Base-by-base conservation (phyloP, 2,888 invertebrate species). In the Blera fallax region DNA sequence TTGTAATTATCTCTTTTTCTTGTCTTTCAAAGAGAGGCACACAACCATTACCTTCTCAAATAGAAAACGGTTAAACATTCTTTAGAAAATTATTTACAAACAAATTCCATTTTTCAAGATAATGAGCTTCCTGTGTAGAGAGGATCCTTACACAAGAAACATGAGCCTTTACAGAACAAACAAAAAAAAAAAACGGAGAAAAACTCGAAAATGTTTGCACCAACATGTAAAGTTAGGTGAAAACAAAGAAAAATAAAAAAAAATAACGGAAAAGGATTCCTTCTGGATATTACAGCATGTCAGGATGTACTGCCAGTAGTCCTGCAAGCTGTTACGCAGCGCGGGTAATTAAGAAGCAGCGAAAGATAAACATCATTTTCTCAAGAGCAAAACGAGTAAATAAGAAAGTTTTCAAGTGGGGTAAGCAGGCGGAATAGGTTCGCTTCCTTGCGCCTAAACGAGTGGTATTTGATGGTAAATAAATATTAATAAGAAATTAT, bases 321-420 rank as follows among this genome's bases (percentile, higher is more conserved):
- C 60, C 52, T 60, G 18, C 60, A 67, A 79, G 84, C 40, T 69
- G 56, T 37, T 73, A 58, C 64, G 32, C 79, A 76, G 64, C 62
- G 24, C 32, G 79, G 79, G 84, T 84, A 84, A 84, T 84, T 84
- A 84, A 79, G 65, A 79, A 70, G 50, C 50, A 79, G 60, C 69
- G 74, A 70, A 84, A 84, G 84, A 84, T 84, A 84, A 84, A 84
- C 84, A 79, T 76, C n/a, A 79, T 79, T 84, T 84, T 56, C 79
- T 84, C 48, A 74, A 84, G 73, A 79, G 79, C 18, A 58, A 84
- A 70, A 52, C 40, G 70, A 32, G 73, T 73, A 83, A 83, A 83
- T 72, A 72, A 11, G 67, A 58, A 34, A 21, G 8, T 65, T 50
- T 52, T 67, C 6, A 40, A 37, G 34, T 18, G 5, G 16, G 5